phyloP scores from a whole-genome alignment of 2,888 invertebrate genomes.

The Strigamia crassipes region DNA sequence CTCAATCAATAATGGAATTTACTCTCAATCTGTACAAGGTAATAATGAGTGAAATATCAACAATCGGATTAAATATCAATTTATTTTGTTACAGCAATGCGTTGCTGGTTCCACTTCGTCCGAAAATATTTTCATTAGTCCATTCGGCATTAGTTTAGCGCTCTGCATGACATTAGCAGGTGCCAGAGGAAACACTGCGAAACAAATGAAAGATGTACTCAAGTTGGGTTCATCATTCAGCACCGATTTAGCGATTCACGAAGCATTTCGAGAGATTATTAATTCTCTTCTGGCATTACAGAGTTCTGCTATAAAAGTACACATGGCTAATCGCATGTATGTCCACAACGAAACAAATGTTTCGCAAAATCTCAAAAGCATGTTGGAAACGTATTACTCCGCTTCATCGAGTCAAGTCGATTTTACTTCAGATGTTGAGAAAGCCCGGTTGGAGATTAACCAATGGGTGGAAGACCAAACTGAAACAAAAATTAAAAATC shows the following conservation, averaged over 20 bases:
- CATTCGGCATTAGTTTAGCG: constrained; percentile 58
- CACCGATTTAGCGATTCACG: constrained; percentile 60
- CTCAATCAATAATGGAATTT: too few relatives aligned
- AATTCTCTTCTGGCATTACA: background rate
- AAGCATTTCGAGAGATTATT: background rate
- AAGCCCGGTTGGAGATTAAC: constrained; percentile 68
- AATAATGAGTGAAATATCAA: too few relatives aligned
- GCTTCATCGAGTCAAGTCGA: constrained; percentile 65
- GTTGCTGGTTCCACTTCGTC: background rate
- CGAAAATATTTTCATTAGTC: constrained; percentile 57
- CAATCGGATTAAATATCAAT: too few relatives aligned
- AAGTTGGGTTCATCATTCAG: background rate
- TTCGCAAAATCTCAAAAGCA: background rate
- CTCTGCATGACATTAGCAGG: constrained; percentile 59
- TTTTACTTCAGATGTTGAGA: constrained; percentile 64
- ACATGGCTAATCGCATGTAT: constrained; percentile 75
- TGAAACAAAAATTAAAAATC: constrained; percentile 76
- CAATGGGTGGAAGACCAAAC: constrained; percentile 80
- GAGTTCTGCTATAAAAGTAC: constrained; percentile 57
- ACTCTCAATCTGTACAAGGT: too few relatives aligned
- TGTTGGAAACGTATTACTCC: constrained; percentile 62
- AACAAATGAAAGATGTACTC: background rate
- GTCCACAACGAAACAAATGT: constrained; percentile 61
- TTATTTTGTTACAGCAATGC: too few relatives aligned
- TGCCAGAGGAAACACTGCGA: constrained; percentile 56